Conservation (phyloP, 1,140 invertebrate species). For the Oryctes rhinoceros region DNA sequence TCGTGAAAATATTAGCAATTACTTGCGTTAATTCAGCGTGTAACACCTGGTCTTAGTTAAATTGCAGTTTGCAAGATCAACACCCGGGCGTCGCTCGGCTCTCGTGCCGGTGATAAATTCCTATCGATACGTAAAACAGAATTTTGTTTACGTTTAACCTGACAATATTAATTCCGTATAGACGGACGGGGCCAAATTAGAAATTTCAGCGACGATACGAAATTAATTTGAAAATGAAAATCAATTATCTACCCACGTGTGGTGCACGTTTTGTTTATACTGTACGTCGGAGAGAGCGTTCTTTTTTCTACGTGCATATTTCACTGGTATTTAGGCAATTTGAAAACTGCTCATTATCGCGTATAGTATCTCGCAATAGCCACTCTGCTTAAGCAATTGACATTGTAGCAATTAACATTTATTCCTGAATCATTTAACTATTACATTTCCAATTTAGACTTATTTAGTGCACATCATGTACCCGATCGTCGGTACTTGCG, state of each 20-base stretch:
- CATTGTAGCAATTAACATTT: too few species aligned
- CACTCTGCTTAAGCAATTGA: too few species aligned
- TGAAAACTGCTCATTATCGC: too few species aligned
- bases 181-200: not conserved
- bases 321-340: too few species aligned
- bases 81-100: slow-evolving; percentile 2
- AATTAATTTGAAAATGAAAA: not conserved
- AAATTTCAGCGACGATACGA: slow-evolving; percentile 1
- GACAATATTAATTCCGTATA: slow-evolving; percentile 5
- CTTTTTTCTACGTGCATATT: too few species aligned
- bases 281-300: too few species aligned
- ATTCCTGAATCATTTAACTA: too few species aligned
- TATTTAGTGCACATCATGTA: too few species aligned
- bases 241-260: not conserved
- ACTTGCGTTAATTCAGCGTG: slow-evolving; percentile 59
- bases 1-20: slow-evolving; percentile 60
- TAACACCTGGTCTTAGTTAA: slow-evolving; percentile 56
- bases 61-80: slow-evolving; percentile 49
- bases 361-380: too few species aligned
- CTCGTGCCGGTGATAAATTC: not conserved
- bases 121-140: slow-evolving; percentile 25
- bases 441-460: too few species aligned
- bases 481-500: too few species aligned
- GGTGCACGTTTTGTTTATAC: not conserved
- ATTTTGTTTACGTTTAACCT: slow-evolving; percentile 31